Evolutionary conservation across 30 jellyfish, hydroid and myxozoan species (phyloP).

Genomic region (Hydractinia echinata): DNA sequence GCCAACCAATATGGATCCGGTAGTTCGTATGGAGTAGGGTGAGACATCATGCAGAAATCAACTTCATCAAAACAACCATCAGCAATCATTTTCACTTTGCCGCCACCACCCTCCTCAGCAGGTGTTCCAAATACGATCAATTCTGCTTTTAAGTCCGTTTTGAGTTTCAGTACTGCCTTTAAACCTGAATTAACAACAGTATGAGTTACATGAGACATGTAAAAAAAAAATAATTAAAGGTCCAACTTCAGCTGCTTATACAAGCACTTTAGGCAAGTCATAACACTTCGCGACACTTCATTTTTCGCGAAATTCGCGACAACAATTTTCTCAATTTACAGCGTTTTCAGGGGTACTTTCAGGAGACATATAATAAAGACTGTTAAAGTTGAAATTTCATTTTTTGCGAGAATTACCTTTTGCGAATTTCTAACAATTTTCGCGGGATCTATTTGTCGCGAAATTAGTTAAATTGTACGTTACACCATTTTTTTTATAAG

Average conservation of each 20-base stretch:
- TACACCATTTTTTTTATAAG: too few relatives aligned
- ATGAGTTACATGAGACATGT: not conserved
- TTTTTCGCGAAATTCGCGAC: not conserved
- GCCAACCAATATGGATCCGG: constrained; percentile 44
- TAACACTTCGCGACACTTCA: too few relatives aligned
- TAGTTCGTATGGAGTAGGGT: constrained; percentile 70
- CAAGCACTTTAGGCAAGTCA: too few relatives aligned
- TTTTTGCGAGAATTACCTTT: too few relatives aligned
- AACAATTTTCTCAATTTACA: not conserved
- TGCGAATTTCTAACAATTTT: too few relatives aligned
- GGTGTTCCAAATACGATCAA: constrained; percentile 93
- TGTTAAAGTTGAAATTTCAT: too few relatives aligned
- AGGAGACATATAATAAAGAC: too few relatives aligned
- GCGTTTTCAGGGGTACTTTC: not conserved
- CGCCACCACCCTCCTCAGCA: constrained; percentile 99
- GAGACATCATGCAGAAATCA: constrained; percentile 97
- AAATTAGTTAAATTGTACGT: too few relatives aligned
- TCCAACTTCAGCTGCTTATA: too few relatives aligned
- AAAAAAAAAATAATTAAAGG: not conserved
- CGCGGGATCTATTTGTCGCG: too few relatives aligned
- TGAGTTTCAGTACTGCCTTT: constrained; percentile 52
- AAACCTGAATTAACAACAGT: constrained; percentile 35
- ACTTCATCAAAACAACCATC: constrained; percentile 75
- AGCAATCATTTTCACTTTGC: constrained; percentile 71
- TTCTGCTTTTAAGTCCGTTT: constrained; percentile 61